Base-by-base conservation (phyloP, 2,797 vertebrate genomes). In the Amazona ochrocephala region DNA sequence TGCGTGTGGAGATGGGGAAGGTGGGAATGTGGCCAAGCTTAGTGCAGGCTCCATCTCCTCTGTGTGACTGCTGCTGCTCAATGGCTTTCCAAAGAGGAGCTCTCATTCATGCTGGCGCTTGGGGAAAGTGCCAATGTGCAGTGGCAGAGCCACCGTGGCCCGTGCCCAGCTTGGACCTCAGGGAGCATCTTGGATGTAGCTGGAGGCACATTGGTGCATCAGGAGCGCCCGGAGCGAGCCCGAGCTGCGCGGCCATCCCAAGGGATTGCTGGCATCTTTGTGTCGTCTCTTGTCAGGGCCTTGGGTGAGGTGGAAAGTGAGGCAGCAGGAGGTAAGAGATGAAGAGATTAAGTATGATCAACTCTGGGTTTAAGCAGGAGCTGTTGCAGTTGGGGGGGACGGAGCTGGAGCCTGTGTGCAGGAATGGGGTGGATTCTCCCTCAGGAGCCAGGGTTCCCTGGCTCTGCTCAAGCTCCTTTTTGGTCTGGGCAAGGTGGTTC, bases 271-370 rank as follows among this genome's bases (percentile, higher is more conserved):
- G 79, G 34, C 2, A 0, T 32, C 16, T 60, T 58, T 68, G 8
- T 41, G 66, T 51, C 41, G 8, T 47, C 48, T 58, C 41, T 8
- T 48, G 26, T 44, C 42, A 17, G 65, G 13, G 32, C 23, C 67
- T 89, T 11, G n/a, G 54, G 73, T 74, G 39, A 89, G 87, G 76
- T 83, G 94, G 79, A 86, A 92, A 96, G 84, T 74, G 83, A 93
- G 93, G 60, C 74, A 67, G 75, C 78, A 44, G 81, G 84, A 93
- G 95, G 87, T 84, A 51, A 95, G 81, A 68, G 92, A 56, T 91
- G 68, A 92, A 83, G 61, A 83, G 92, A 68, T 87, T 48, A 74
- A 76, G 26, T 44, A 3, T 0, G 13, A 70, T 89, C 77, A 27
- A 1, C 47, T 62, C 48, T 2, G 20, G 44, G 9, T 51, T 70